These are phyloP conservation scores for Pseudomyrmex concolor DNA, from an alignment of 1,140 invertebrate genomes.

Conservation along the genomic window DNA sequence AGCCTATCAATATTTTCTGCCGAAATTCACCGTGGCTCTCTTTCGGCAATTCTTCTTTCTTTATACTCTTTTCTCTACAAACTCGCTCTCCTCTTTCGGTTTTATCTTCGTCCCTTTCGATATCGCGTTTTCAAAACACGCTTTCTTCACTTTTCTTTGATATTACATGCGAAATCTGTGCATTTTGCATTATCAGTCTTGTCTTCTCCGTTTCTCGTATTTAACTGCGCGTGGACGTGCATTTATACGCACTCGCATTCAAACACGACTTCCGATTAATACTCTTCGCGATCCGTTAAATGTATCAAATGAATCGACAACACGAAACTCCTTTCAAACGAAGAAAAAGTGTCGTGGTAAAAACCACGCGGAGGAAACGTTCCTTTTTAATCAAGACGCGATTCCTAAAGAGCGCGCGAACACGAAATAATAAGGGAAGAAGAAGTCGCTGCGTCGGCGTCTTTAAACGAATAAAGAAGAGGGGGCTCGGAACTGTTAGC, in stretches of 20 bases:
- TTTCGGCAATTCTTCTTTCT: slow-evolving; percentile 58
- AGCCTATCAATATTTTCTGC: slow-evolving; percentile 85
- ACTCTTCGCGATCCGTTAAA: neutral
- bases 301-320: slow-evolving; percentile 27
- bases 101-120: slow-evolving; percentile 6
- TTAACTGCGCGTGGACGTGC: too few relatives aligned
- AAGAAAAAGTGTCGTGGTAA: neutral
- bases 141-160: neutral
- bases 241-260: too few relatives aligned
- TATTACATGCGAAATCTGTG: neutral
- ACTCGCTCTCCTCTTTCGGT: neutral
- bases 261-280: neutral
- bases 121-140: neutral
- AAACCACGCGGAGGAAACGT: slow-evolving; percentile 23
- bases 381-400: slow-evolving; percentile 49
- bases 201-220: neutral
- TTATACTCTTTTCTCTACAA: slow-evolving; percentile 54
- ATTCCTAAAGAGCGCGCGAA: slow-evolving; percentile 45
- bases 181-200: neutral
- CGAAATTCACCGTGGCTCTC: slow-evolving; percentile 75
- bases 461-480: slow-evolving; percentile 66
- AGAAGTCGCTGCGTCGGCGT: slow-evolving; percentile 53
- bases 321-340: slow-evolving; percentile 33
- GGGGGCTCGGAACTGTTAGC: slow-evolving; percentile 75
- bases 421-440: slow-evolving; percentile 1